Conservation (phyloP, 2,113 vertebrate species). For the Spea bombifrons region DNA sequence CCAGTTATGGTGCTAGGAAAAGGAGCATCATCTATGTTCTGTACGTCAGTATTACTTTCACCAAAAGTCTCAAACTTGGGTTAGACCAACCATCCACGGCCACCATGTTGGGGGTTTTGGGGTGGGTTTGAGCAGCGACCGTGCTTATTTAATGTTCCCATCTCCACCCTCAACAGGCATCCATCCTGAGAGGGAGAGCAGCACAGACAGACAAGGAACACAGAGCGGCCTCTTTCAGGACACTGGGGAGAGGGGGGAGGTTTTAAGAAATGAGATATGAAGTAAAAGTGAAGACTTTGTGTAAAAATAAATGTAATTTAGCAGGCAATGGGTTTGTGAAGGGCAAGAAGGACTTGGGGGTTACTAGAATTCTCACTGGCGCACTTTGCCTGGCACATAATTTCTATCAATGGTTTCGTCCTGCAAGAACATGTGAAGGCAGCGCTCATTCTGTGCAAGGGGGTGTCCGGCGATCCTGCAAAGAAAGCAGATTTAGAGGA, state of each 20-base stretch:
- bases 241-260: background rate
- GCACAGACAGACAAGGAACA: background rate
- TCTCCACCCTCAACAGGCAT: background rate
- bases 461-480: constrained; percentile 96
- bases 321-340: constrained; percentile 68
- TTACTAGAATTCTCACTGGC: constrained; percentile 77
- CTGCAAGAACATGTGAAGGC: constrained; percentile 99
- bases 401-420: constrained; percentile 96
- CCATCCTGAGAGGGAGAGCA: background rate
- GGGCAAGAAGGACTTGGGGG: constrained; percentile 59
- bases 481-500: constrained; percentile 52
- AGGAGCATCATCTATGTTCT: background rate
- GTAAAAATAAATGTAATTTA: constrained; percentile 87
- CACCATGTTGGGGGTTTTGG: background rate
- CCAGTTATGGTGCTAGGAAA: background rate
- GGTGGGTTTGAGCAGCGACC: background rate
- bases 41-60: background rate
- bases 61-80: no score
- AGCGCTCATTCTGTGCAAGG: constrained; percentile 97
- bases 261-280: constrained; percentile 66
- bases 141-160: background rate
- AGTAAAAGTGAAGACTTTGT: constrained; percentile 74
- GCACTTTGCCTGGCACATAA: constrained; percentile 98
- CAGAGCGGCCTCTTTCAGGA: background rate
- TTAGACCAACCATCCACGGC: no score